phyloP scores from a whole-genome alignment of 2,888 invertebrate genomes.

The Scaptomyza reducta region DNA sequence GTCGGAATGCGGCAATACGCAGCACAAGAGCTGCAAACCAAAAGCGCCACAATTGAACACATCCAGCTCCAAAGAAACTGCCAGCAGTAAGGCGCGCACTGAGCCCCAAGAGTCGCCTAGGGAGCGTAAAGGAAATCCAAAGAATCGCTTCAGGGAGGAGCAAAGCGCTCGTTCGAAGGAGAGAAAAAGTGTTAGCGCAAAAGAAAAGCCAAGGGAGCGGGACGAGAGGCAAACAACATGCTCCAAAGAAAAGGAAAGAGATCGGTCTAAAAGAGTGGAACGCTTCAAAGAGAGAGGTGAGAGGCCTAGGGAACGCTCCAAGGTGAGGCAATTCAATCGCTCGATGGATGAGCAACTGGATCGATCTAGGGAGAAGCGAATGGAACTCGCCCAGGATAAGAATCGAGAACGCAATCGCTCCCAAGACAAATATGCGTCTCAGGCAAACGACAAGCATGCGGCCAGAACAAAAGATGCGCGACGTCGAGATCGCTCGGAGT shows the following conservation, averaged over 20 bases:
- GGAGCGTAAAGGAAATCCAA: conserved; percentile 15
- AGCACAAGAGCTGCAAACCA: conserved; percentile 54
- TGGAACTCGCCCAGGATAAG: conserved; percentile 19
- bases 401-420: background rate
- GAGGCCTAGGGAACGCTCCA: conserved; percentile 17
- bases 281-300: conserved; percentile 2
- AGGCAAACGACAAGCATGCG: background rate
- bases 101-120: conserved; percentile 3
- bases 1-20: conserved; percentile 42
- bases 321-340: conserved; percentile 4
- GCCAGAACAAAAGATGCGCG: conserved; percentile 3
- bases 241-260: conserved; percentile 18
- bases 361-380: conserved; percentile 9
- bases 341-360: conserved; percentile 11
- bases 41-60: conserved; percentile 2
- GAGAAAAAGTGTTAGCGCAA: conserved; percentile 2
- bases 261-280: conserved; percentile 19
- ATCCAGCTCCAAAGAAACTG: conserved; percentile 15
- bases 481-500: conserved; percentile 2
- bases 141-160: conserved; percentile 21
- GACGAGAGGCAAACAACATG: background rate
- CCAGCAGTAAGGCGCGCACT: conserved; percentile 4
- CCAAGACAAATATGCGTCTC: conserved; percentile 17
- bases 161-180: conserved; percentile 23
- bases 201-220: conserved; percentile 3